Evolutionary conservation across 1,140 invertebrate genomes (phyloP), one percentile per base, ranked within the genome.

Genomic region (Rhagoletis pomonella): DNA sequence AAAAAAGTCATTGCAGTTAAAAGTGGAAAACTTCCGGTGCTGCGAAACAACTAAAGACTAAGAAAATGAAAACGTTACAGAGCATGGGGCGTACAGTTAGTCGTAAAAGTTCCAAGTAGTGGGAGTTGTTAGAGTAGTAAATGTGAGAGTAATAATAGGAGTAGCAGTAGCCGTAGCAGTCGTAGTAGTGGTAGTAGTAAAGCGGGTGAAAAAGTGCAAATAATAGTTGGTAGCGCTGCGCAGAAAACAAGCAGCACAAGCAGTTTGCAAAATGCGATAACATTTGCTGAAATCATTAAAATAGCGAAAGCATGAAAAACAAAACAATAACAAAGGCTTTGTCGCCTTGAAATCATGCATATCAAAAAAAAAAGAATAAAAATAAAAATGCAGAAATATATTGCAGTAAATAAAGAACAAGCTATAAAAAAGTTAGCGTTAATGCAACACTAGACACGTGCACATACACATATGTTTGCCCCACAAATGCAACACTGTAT

Each of bases 1-100:
- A 91, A 91, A 90, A 91, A 89, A 89, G 90, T 89, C 90, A 89
- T 90, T 87, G 88, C 91, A 85, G 89, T 89, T 91, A 90, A 91
- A 89, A 91, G 90, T 90, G 88, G 88, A 89, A 91, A 90, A 90
- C 91, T 91, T 91, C 90, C 91, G 89, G 90, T 88, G 88, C 55
- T 85, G 19, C 55, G 47, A 81, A 81, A 81, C 73, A 81, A 55
- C 39, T 50, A 17, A 86, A n/a, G 9, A 19, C 17, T 64, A n/a
- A 19, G 60, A 12, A 86, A 86, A 64, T 55, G 19, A 17, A 64
- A 62, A 17, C n/a, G 4, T 50, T 62, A n/a, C 73, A 86, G 62
- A 50, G 55, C 5, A 50, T 39, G 19, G 81, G 7, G 47, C 2
- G 12, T 17, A 47, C 55, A 55, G 73, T 55, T 19, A 50, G 73